Evolutionary conservation across 2,797 vertebrate species (phyloP).

Genomic region (Hyperoplus lanceolatus): DNA sequence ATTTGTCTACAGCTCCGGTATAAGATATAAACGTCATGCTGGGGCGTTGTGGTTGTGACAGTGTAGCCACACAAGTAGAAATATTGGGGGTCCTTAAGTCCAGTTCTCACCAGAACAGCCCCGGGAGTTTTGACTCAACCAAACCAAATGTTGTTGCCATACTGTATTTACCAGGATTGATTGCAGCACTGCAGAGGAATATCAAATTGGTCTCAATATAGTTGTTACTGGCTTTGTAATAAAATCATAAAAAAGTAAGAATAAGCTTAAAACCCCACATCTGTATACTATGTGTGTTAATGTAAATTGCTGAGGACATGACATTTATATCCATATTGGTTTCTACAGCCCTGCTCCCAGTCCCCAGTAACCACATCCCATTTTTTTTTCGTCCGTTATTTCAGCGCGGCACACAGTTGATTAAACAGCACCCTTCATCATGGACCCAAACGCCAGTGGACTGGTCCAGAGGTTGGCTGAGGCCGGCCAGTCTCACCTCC

Average conservation of each 20-base stretch:
- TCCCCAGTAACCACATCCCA: neutral
- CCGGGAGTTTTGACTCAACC: neutral
- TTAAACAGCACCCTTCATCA: constrained; percentile 66
- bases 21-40: neutral
- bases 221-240: neutral
- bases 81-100: neutral
- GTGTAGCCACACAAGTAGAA: constrained; percentile 1
- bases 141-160: neutral
- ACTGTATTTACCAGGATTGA: neutral
- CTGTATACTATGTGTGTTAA: neutral
- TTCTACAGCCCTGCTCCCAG: neutral
- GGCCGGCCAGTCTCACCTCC: constrained; percentile 89
- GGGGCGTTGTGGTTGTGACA: neutral
- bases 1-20: neutral
- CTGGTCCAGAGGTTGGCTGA: constrained; percentile 80
- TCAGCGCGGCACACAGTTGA: constrained; percentile 45
- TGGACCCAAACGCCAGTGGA: constrained; percentile 78
- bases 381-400: neutral
- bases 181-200: neutral
- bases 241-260: neutral
- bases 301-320: neutral
- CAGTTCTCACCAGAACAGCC: neutral
- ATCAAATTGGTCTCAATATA: neutral
- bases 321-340: neutral
- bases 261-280: neutral